Evolutionary conservation across 2,888 invertebrate genomes (phyloP).

Genomic region (Ochlodes sylvanus): DNA sequence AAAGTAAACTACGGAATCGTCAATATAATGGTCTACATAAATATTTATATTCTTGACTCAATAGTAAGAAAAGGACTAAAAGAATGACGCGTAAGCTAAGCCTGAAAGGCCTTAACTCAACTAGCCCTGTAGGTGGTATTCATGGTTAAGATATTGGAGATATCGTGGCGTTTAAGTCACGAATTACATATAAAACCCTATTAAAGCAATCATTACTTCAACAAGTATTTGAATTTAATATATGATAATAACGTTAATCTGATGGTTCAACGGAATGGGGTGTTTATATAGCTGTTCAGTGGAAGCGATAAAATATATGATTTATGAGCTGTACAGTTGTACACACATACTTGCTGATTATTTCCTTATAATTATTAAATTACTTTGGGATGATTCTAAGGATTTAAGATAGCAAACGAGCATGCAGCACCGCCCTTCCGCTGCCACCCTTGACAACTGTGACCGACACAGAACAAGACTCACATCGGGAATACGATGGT

Average conservation of each 20-base stretch:
- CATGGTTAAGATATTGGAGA: conserved; percentile 29
- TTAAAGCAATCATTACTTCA: conserved; percentile 35
- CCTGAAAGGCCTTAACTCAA: neutral
- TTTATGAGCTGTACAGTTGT: neutral
- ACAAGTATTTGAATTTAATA: conserved; percentile 31
- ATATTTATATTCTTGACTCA: too few species aligned
- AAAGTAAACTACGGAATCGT: too few species aligned
- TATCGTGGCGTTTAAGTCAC: conserved; percentile 31
- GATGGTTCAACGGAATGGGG: neutral
- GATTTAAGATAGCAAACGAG: too few species aligned
- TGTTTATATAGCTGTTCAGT: conserved; percentile 6
- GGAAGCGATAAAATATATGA: conserved; percentile 1
- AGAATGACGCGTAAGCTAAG: neutral
- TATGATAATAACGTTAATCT: conserved; percentile 18
- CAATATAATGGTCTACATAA: too few species aligned
- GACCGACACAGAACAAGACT: too few species aligned
- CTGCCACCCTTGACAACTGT: too few species aligned
- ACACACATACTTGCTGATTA: too few species aligned
- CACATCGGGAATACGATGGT: too few species aligned
- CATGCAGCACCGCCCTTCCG: too few species aligned
- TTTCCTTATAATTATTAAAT: too few species aligned
- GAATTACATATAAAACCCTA: conserved; percentile 32
- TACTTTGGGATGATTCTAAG: too few species aligned
- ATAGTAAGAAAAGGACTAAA: too few species aligned
- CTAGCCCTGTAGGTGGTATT: conserved; percentile 4